Evolutionary conservation across 2,888 invertebrate genomes (phyloP).

Genomic region (Argyresthia albistria): DNA sequence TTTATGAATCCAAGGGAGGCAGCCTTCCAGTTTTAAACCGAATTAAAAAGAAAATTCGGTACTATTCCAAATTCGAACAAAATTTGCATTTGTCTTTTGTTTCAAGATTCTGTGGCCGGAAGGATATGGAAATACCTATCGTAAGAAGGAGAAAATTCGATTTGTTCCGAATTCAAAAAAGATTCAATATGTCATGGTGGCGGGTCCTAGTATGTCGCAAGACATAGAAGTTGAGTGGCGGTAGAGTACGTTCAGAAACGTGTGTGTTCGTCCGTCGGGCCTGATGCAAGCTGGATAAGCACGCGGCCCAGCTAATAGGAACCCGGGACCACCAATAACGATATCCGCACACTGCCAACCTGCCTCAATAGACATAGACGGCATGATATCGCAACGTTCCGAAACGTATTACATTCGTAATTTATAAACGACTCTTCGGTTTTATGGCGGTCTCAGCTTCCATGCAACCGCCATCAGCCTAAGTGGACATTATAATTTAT

Average conservation of each 20-base stretch:
- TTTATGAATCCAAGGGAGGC: too few species aligned
- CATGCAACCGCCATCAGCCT: slow-evolving; percentile 3
- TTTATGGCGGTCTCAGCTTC: slow-evolving; percentile 20
- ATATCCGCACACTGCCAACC: slow-evolving; percentile 10
- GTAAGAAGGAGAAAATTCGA: too few species aligned
- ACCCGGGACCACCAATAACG: slow-evolving; percentile 30
- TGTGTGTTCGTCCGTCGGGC: slow-evolving; percentile 20
- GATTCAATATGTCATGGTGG: not conserved
- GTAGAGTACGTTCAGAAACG: slow-evolving; percentile 4
- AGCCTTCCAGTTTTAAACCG: too few species aligned
- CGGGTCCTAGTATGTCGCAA: not conserved
- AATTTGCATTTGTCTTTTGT: too few species aligned
- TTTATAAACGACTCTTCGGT: slow-evolving; percentile 34
- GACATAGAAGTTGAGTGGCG: not conserved
- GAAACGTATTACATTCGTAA: slow-evolving; percentile 27
- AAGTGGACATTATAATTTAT: not conserved
- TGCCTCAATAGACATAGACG: slow-evolving; percentile 1
- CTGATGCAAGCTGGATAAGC: slow-evolving; percentile 27
- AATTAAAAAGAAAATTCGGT: too few species aligned
- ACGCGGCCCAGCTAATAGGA: slow-evolving; percentile 24
- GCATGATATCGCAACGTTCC: slow-evolving; percentile 18
- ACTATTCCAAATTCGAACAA: too few species aligned
- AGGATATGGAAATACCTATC: too few species aligned
- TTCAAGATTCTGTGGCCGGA: too few species aligned
- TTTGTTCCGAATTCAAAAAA: too few species aligned